These are phyloP conservation scores for Ciconia nigra DNA, from an alignment of 2,797 vertebrate genomes.

Conservation along the genomic window DNA sequence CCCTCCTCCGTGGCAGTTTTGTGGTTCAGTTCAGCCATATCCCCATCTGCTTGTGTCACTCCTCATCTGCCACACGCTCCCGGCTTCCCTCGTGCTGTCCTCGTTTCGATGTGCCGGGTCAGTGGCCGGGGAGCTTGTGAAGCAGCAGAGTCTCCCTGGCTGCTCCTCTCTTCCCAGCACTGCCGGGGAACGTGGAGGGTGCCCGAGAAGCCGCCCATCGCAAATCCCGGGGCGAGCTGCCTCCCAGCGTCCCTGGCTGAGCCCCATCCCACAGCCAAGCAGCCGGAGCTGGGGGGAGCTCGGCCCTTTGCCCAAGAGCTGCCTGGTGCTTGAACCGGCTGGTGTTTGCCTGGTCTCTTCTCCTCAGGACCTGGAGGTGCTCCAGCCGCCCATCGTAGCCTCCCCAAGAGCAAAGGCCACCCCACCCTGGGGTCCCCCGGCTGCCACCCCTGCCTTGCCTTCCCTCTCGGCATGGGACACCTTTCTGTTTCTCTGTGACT, in stretches of 20 bases:
- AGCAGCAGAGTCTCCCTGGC: background rate
- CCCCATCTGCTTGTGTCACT: background rate
- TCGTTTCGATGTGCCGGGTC: background rate
- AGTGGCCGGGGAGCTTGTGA: background rate
- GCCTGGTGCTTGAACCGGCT: background rate
- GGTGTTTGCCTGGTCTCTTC: background rate
- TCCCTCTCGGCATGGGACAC: background rate
- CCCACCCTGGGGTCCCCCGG: background rate
- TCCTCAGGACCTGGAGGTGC: background rate
- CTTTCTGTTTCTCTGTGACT: background rate
- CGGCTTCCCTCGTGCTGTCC: background rate
- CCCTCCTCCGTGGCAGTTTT: background rate
- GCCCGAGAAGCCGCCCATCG: background rate
- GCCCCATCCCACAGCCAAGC: background rate
- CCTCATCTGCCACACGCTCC: background rate
- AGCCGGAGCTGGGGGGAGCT: background rate
- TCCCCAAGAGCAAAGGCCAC: background rate
- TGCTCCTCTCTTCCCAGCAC: background rate
- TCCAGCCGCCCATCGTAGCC: background rate
- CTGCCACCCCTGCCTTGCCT: background rate
- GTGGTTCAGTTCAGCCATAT: fast-evolving
- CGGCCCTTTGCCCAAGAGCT: background rate
- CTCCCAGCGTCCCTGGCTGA: background rate
- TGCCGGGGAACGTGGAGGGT: background rate
- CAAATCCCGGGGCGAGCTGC: background rate